phyloP scores from a whole-genome alignment of 2,888 invertebrate genomes.

The Drosophila multiciliata region DNA sequence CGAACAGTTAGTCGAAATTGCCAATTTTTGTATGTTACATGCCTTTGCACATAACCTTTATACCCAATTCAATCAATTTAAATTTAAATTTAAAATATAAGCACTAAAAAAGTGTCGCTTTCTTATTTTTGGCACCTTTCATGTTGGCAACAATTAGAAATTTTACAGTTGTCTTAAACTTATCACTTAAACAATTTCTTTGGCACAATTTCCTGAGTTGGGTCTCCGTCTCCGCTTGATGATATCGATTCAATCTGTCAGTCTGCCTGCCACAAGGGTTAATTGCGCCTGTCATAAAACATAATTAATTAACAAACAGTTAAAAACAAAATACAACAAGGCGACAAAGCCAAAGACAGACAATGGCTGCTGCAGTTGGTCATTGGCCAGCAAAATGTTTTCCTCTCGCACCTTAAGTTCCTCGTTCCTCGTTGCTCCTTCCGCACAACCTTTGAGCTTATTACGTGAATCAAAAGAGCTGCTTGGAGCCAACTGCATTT shows the following conservation, averaged over 20 bases:
- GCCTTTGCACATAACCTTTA: neutral
- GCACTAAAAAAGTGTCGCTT: neutral
- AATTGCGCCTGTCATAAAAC: conserved; percentile 52
- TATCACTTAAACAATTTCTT: neutral
- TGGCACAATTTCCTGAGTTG: conserved; percentile 4
- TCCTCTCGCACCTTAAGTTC: neutral
- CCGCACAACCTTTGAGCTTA: conserved; percentile 5
- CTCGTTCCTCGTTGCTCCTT: too few species aligned
- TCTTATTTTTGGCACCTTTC: neutral
- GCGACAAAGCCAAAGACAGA: conserved; percentile 12
- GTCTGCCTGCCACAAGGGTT: conserved; percentile 45
- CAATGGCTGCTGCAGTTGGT: conserved; percentile 44
- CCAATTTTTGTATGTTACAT: neutral
- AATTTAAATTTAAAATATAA: neutral
- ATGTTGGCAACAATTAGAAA: neutral
- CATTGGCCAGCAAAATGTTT: conserved; percentile 10
- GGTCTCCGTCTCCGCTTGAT: neutral
- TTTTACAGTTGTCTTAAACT: neutral
- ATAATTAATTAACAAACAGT: conserved; percentile 52
- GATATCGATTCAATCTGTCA: conserved; percentile 15
- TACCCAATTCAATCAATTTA: neutral
- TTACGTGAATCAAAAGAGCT: conserved; percentile 52
- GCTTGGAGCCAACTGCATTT: conserved; percentile 30
- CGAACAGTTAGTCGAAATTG: neutral
- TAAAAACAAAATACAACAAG: conserved; percentile 16